phyloP scores from a whole-genome alignment of 2,113 vertebrate genomes.

The Phaethornis superciliosus region DNA sequence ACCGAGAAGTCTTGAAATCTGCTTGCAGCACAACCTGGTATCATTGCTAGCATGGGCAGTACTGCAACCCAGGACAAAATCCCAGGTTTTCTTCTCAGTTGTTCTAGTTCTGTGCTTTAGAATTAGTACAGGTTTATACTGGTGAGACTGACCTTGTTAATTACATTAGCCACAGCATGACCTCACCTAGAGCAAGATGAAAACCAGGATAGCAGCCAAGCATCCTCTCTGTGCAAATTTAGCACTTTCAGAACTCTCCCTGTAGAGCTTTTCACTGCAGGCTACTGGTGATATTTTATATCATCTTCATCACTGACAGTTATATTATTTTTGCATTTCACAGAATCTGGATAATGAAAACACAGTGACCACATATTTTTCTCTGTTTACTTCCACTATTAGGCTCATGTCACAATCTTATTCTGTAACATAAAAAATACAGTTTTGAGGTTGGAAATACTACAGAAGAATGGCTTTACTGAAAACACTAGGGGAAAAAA shows the following conservation, averaged over 20 bases:
- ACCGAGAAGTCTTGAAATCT: neutral
- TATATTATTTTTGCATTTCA: neutral
- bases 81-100: neutral
- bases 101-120: neutral
- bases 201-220: conserved; percentile 15
- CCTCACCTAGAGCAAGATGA: conserved; percentile 8
- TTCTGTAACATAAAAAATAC: neutral
- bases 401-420: neutral
- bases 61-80: neutral
- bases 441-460: neutral
- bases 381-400: neutral
- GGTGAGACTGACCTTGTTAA: conserved; percentile 33
- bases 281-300: neutral
- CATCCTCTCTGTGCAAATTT: conserved; percentile 1
- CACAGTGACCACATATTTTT: neutral
- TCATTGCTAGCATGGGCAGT: neutral
- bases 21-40: neutral
- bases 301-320: neutral
- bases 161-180: conserved; percentile 24
- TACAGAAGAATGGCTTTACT: neutral
- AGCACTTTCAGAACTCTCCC: neutral
- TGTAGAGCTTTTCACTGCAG: neutral
- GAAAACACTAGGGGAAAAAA: neutral
- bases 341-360: neutral
- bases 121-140: neutral